Evolutionary conservation across 1,140 invertebrate species (phyloP).

Genomic region (Pseudomyrmex gracilis): DNA sequence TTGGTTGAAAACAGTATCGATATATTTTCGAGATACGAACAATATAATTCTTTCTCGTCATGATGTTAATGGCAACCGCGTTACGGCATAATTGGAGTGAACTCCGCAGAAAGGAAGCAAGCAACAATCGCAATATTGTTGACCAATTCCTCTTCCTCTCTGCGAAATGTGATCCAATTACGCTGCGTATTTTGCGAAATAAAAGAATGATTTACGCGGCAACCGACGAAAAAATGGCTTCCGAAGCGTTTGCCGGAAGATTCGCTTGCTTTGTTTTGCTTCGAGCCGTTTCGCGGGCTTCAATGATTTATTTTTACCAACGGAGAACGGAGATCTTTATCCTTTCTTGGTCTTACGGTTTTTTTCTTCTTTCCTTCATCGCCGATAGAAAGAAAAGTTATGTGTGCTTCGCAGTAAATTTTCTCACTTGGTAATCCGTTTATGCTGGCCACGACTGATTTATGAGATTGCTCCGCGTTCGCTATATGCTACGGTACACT

Average conservation of each 20-base stretch:
- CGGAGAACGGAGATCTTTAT: conserved; percentile 39
- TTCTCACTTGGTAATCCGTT: conserved; percentile 63
- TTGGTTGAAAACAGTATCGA: background rate
- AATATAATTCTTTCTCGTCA: conserved; percentile 4
- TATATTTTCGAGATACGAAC: conserved; percentile 27
- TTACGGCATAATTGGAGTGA: conserved; percentile 37
- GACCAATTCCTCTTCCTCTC: background rate
- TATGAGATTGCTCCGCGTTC: conserved; percentile 57
- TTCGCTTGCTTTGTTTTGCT: conserved; percentile 48
- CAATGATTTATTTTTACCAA: conserved; percentile 63
- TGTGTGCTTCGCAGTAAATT: conserved; percentile 63
- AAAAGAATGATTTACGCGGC: conserved; percentile 50
- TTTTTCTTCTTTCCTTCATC: conserved; percentile 27
- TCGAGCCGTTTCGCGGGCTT: conserved; percentile 25
- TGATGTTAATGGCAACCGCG: conserved; percentile 34
- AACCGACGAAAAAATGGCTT: conserved; percentile 49
- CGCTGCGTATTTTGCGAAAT: conserved; percentile 40
- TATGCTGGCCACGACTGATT: conserved; percentile 64
- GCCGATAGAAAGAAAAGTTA: conserved; percentile 66
- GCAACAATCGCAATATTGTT: conserved; percentile 50
- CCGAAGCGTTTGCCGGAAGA: conserved; percentile 21
- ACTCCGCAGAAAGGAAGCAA: conserved; percentile 3
- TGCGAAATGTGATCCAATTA: conserved; percentile 52
- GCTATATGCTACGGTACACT: conserved; percentile 50
- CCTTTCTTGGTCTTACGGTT: conserved; percentile 26